Base-by-base conservation (phyloP, 1,140 invertebrate genomes). In the Drosophila rufa region DNA sequence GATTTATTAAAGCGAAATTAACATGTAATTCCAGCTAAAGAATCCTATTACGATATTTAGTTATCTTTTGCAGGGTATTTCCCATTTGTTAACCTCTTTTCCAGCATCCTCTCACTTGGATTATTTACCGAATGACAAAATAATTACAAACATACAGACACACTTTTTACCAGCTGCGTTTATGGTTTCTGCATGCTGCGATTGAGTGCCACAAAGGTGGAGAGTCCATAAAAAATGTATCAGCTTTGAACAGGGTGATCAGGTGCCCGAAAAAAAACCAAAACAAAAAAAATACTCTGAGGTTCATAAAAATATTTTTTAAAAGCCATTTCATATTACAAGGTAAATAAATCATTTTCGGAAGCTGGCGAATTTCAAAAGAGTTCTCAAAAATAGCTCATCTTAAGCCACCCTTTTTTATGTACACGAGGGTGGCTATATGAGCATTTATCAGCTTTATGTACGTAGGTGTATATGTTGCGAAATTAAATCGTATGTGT, bases 401-500 rank as follows among this genome's bases (percentile, higher is more conserved):
- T 3, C 12, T 47, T 27, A 65, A n/a, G 60, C 45, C 65, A 68
- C 65, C 65, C 60, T 19, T 38, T 53, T 14, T 12, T 22, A 47
- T 47, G 27, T 36, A n/a, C 30, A 47, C n/a, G 27, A 14, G 33
- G n/a, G 11, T 6, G 38, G 27, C 30, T 43, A 69, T 42, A 53
- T 30, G 19, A 25, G 25, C 40, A 71, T 47, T 33, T 47, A 57
- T 68, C 14, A 22, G 33, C 27, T 19, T 30, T 55, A 11, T 55
- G 19, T 55, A 4, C n/a, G 19, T 50, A 9, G 8, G 45, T 36
- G 60, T 64, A 74, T 79, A 25, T 75, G 55, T 79, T 45, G 66
- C 40, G 55, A 68, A 84, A 85, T 76, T 78, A 77, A 85, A 85
- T 79, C 68, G 82, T 59, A 59, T 75, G 51, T 79, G 58, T 62